Base-by-base conservation (phyloP, 2,888 invertebrate genomes). In the Thymelicus sylvestris region DNA sequence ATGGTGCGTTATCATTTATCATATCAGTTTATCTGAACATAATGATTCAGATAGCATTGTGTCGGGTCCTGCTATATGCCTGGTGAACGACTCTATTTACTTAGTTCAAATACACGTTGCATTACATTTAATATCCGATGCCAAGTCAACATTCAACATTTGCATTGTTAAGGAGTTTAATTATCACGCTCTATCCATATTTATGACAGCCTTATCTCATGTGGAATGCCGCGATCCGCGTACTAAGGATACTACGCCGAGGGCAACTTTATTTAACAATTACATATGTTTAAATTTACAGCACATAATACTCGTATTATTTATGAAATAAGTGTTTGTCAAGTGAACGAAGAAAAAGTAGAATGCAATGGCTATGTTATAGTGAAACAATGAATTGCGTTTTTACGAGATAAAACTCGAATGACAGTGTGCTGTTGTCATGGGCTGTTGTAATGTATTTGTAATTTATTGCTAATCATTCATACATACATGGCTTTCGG, bases 131-230 rank as follows among this genome's bases (percentile, higher is more conserved):
- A 68, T 69, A 69, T 69, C 63, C 63, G 47, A 13, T 59, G 57
- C 63, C 64, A 52, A 69, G 63, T 69, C 62, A 64, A 69, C 59
- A 69, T 64, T 31, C 38, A 69, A 57, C 57, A 57, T 69, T 68
- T 48, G 63, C 68, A 69, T 63, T 64, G 68, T 64, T 64, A 64
- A 64, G 39, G 38, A 62, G 61, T 62, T 68, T 41, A 69, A 69
- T 69, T 69, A 69, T 38, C 68, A 68, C 13, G 57, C 48, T 64
- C 57, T 57, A 69, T 69, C 55, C 68, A 69, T 64, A 69, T 69
- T 63, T 69, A 64, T 64, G 68, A 64, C 24, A 64, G 59, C 64
- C 57, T 69, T 69, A 69, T 69, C 68, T 64, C 7, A 64, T 38
- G 55, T 64, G 48, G 68, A 64, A 64, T 48, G 63, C 47, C 19